These are phyloP conservation scores for Montipora capitata DNA, from an alignment of 92 coral and sea anemone species.

Conservation along the genomic window DNA sequence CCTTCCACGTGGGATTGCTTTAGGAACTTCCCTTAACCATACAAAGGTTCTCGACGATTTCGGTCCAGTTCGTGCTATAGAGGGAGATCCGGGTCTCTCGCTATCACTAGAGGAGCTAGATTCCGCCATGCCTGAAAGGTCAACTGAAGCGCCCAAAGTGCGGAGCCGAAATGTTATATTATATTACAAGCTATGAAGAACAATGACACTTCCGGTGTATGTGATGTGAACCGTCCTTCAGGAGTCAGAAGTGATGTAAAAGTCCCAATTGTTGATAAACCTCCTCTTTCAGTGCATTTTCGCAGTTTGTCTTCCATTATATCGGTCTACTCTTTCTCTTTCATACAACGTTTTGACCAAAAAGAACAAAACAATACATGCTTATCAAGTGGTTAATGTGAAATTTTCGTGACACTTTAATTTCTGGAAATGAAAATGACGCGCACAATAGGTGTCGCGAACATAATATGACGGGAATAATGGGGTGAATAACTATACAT, in stretches of 20 bases:
- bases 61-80: conserved; percentile 20
- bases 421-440: no score
- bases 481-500: no score
- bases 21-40: conserved; percentile 13
- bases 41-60: conserved; percentile 35
- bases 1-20: conserved; percentile 34
- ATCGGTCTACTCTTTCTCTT: conserved; percentile 13
- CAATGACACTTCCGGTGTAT: conserved; percentile 24
- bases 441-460: no score
- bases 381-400: conserved; percentile 23
- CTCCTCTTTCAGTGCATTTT: conserved; percentile 16
- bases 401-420: not conserved
- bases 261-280: not conserved
- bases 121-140: conserved; percentile 30
- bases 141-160: not conserved
- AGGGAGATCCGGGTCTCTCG: conserved; percentile 30
- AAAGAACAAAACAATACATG: not conserved
- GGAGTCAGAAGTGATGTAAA: not conserved
- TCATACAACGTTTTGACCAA: conserved; percentile 3
- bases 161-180: conserved; percentile 15
- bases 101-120: conserved; percentile 34
- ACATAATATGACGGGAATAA: no score
- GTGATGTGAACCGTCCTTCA: conserved; percentile 2
- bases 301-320: conserved; percentile 9
- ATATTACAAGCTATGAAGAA: conserved; percentile 11